Percentiles rank a stretch among this genome's conserved stretches.
phyloP scores from a whole-genome alignment of 2,113 vertebrate genomes.

The Origma solitaria region DNA sequence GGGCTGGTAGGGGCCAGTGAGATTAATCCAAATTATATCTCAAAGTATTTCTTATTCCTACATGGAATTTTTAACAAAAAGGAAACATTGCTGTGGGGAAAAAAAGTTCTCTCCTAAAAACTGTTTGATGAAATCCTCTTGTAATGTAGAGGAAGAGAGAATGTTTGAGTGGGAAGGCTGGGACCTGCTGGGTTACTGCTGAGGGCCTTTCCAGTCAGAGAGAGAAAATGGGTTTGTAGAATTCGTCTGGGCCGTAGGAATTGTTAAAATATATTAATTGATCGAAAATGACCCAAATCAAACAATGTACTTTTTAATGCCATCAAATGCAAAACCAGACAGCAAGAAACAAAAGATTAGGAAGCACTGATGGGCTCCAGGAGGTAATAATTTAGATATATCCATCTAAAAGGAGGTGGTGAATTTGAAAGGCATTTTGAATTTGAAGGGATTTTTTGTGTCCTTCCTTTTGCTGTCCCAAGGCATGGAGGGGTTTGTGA shows the following conservation, averaged over 20 bases:
- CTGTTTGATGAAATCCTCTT: fast-evolving
- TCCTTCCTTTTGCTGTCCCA: not conserved
- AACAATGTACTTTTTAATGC: not conserved
- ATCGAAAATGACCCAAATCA: not conserved
- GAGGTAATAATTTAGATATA: not conserved
- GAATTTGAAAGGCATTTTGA: not conserved
- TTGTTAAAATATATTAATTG: not conserved
- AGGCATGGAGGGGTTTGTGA: not conserved
- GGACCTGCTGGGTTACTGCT: not conserved
- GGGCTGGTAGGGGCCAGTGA: not conserved
- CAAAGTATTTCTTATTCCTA: not conserved
- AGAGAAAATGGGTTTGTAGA: not conserved
- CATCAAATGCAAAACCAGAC: not conserved
- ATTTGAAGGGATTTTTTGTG: not conserved
- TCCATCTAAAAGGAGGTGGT: not conserved
- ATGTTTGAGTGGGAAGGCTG: not conserved
- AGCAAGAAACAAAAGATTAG: not conserved
- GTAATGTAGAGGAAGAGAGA: not conserved
- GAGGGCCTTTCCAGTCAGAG: not conserved
- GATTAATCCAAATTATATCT: not conserved
- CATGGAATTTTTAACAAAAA: not conserved
- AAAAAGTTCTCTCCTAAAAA: not conserved
- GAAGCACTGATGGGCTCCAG: not conserved
- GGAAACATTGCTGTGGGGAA: not conserved
- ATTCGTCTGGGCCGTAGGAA: not conserved